phyloP scores from a whole-genome alignment of 2,797 vertebrate species.

The Columba guinea region DNA sequence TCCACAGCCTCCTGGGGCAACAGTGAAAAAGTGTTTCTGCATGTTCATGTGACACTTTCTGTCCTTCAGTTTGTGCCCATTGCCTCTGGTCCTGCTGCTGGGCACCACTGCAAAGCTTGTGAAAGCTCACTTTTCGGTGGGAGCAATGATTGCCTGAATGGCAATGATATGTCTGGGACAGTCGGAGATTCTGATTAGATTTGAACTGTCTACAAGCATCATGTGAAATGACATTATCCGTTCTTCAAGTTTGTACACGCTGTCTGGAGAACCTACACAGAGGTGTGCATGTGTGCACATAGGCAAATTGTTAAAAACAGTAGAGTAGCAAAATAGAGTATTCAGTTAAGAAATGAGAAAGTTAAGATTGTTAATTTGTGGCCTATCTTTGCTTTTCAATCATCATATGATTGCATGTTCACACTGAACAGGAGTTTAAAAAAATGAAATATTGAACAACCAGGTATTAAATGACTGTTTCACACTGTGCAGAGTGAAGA shows the following conservation, averaged over 20 bases:
- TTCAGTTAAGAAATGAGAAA: not conserved
- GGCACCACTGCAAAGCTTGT: not conserved
- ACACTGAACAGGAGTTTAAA: not conserved
- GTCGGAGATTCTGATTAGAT: not conserved
- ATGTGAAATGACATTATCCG: not conserved
- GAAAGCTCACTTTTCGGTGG: not conserved
- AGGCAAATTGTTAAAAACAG: not conserved
- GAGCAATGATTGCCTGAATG: not conserved
- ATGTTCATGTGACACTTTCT: not conserved
- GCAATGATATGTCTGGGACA: not conserved
- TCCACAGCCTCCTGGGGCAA: not conserved
- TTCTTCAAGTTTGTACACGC: not conserved
- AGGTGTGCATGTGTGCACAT: not conserved
- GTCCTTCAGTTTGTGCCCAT: not conserved
- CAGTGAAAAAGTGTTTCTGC: not conserved
- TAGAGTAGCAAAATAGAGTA: not conserved
- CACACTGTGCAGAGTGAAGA: not conserved
- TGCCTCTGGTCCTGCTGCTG: not conserved
- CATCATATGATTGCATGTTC: not conserved
- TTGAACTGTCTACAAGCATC: not conserved
- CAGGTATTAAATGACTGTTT: not conserved
- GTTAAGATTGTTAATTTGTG: not conserved
- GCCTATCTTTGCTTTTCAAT: not conserved
- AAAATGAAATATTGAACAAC: not conserved
- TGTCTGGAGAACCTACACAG: not conserved